Conservation (phyloP, 2,113 vertebrate genomes). For the Scopus umbretta region DNA sequence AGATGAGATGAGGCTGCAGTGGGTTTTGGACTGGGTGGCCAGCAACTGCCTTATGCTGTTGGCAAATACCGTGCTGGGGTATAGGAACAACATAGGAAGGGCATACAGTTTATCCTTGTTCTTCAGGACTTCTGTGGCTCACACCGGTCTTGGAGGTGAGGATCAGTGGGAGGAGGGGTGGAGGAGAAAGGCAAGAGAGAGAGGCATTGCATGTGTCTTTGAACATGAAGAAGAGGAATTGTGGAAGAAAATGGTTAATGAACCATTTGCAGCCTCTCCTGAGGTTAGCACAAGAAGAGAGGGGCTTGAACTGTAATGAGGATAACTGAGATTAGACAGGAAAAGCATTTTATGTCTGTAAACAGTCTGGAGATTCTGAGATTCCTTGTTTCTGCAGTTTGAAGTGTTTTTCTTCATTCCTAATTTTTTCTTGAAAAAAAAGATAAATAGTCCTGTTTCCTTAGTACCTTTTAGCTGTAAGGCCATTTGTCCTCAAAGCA, state of each 20-base stretch:
- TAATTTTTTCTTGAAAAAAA: background rate
- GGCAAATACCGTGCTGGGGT: background rate
- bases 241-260: background rate
- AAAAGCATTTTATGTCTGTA: background rate
- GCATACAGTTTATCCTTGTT: accelerated
- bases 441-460: background rate
- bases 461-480: background rate
- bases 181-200: background rate
- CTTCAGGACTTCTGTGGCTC: background rate
- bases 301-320: background rate
- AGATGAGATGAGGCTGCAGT: background rate
- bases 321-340: background rate
- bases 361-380: background rate
- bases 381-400: background rate
- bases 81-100: background rate
- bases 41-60: background rate
- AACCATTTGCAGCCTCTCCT: background rate
- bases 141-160: background rate
- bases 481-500: background rate
- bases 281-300: background rate
- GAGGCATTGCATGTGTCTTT: accelerated
- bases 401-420: background rate
- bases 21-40: background rate
- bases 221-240: background rate
- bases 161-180: background rate